These are phyloP conservation scores for Pocillopora verrucosa DNA, from an alignment of 64 coral and sea anemone species.

Conservation along the genomic window DNA sequence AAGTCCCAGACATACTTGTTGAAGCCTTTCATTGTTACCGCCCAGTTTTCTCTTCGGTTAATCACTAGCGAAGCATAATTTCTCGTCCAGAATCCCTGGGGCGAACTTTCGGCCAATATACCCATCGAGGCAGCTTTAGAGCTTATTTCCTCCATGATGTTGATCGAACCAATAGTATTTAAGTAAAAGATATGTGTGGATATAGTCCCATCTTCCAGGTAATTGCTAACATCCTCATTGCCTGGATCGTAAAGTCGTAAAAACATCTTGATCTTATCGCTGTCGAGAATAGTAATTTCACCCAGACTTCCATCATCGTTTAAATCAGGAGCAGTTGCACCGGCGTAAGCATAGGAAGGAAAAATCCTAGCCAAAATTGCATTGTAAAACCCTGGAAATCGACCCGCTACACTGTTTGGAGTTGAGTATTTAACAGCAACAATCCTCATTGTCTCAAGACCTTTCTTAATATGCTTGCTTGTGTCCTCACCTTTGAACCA, in stretches of 20 bases:
- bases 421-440: not conserved
- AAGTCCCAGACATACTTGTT: no score
- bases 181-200: not conserved
- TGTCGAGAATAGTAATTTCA: no score
- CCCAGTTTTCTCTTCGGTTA: no score
- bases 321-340: no score
- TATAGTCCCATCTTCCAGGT: not conserved
- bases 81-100: no score
- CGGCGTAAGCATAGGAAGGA: not conserved
- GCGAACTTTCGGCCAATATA: no score
- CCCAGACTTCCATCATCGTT: no score
- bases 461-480: not conserved
- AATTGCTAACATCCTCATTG: not conserved
- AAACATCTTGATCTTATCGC: no score
- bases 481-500: not conserved
- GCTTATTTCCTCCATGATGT: not conserved
- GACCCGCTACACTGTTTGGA: not conserved
- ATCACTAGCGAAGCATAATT: no score
- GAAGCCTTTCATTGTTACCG: no score
- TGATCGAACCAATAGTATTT: not conserved
- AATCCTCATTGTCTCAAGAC: slow-evolving; percentile 7
- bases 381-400: not conserved
- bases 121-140: no score
- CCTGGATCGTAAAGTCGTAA: no score
- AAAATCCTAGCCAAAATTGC: not conserved